Evolutionary conservation across 2,113 vertebrate species (phyloP), one percentile per base, ranked within the genome.

Genomic region (Pristiophorus japonicus): DNA sequence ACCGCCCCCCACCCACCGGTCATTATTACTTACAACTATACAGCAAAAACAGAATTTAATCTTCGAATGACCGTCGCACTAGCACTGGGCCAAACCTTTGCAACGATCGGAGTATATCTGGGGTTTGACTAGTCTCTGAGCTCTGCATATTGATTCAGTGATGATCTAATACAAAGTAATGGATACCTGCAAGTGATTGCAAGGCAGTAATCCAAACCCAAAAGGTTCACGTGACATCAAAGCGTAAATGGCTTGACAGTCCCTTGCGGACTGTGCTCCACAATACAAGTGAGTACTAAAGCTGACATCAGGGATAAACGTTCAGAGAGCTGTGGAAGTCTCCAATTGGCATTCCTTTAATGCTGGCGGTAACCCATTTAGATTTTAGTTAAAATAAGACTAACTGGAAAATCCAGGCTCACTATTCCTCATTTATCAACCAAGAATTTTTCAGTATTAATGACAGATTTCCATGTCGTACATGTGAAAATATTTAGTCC

Each of bases 171-270:
- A 59, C 55, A n/a, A n/a, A 63, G 88, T 38, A 92, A 92, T 92
- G 59, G 88, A 92, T 92, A 92, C 1, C 59, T 92, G 59, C 14
- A n/a, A n/a, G n/a, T 92, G n/a, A 92, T n/a, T n/a, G 88, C 51
- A 59, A 59, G 51, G 30, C 88, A 92, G 88, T 63, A 91, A 63
- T 63, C 88, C 88, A 92, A 81, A 92, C 59, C 59, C n/a, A 92
- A 38, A 38, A 55, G 18, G 59, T 42, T 92, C 88, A 92, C 18
- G 88, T 92, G 88, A 92, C 59, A 81, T 81, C 78, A 92, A 63
- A 92, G 59, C 62, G 16, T 16, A 92, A 63, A 65, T 92, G 59
- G 30, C 62, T 63, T 16, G 38, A 38, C 59, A 92, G 88, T 63
- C n/a, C 7, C 88, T 22, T 92, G 20, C 5, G 12, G 18, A 63